Evolutionary conservation across 2,888 invertebrate species (phyloP).

Genomic region (Aromia moschata): DNA sequence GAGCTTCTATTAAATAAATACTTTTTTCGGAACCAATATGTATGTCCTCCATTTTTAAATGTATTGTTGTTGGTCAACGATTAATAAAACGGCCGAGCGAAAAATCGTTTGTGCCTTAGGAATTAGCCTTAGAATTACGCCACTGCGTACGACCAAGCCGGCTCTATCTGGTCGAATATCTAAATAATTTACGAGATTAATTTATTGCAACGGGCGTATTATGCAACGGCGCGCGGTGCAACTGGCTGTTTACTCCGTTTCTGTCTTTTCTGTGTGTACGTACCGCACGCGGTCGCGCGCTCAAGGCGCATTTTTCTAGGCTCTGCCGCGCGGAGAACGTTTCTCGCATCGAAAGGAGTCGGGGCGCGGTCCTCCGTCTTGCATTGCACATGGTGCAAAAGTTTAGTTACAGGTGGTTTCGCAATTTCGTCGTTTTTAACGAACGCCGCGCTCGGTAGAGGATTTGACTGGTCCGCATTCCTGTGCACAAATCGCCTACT

Average conservation of each 20-base stretch:
- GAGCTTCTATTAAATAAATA: too few relatives aligned
- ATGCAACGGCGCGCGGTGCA: conserved; percentile 26
- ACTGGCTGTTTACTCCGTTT: conserved; percentile 31
- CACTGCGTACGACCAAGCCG: conserved; percentile 6
- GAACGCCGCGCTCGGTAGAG: too few relatives aligned
- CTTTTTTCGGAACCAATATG: too few relatives aligned
- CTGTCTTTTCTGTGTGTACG: conserved; percentile 26
- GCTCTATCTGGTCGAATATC: conserved; percentile 32
- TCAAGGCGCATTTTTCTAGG: conserved; percentile 19
- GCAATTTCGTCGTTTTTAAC: not conserved
- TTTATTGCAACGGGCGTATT: conserved; percentile 31
- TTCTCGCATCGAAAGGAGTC: not conserved
- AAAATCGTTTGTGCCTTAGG: too few relatives aligned
- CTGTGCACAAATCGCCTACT: too few relatives aligned
- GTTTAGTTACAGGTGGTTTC: conserved; percentile 14
- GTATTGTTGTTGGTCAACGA: too few relatives aligned
- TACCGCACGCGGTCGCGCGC: conserved; percentile 9
- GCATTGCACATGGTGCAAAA: conserved; percentile 3
- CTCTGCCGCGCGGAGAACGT: conserved; percentile 18
- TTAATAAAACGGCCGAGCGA: too few relatives aligned
- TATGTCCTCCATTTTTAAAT: too few relatives aligned
- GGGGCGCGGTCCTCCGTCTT: conserved; percentile 6
- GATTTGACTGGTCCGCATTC: too few relatives aligned
- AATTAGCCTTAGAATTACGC: conserved; percentile 1
- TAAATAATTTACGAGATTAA: conserved; percentile 34